phyloP scores from a whole-genome alignment of 1,140 invertebrate genomes.

The Paralvinella palmiformis region DNA sequence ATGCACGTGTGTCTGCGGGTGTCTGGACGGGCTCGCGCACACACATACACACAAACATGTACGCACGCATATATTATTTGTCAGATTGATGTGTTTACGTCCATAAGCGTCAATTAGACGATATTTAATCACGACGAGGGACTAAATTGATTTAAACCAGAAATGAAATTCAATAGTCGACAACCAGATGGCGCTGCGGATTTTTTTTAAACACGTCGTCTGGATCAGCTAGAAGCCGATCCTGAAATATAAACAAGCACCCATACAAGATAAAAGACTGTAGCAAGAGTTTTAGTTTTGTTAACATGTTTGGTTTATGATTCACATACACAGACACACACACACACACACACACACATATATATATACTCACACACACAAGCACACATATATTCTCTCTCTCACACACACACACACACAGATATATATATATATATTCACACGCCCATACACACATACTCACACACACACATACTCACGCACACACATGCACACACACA shows the following conservation, averaged over 20 bases:
- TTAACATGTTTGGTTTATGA: not conserved
- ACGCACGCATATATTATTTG: too few species aligned
- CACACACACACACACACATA: not conserved
- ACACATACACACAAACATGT: too few species aligned
- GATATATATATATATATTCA: not conserved
- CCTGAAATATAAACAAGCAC: not conserved
- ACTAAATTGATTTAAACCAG: not conserved
- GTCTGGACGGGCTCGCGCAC: too few species aligned
- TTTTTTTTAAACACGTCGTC: not conserved
- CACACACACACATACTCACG: not conserved
- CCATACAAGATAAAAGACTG: not conserved
- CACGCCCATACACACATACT: not conserved
- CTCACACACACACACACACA: not conserved
- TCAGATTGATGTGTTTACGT: too few species aligned
- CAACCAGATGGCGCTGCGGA: not conserved
- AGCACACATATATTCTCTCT: not conserved
- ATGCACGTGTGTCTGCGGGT: too few species aligned
- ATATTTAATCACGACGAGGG: too few species aligned
- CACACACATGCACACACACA: not conserved
- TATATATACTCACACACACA: not conserved
- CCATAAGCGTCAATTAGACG: too few species aligned
- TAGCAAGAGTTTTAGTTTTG: not conserved
- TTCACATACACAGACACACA: not conserved
- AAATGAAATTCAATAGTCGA: not conserved
- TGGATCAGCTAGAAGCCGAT: not conserved